Conservation (phyloP, 2,113 vertebrate genomes). For the Hydrochoerus hydrochaeris region DNA sequence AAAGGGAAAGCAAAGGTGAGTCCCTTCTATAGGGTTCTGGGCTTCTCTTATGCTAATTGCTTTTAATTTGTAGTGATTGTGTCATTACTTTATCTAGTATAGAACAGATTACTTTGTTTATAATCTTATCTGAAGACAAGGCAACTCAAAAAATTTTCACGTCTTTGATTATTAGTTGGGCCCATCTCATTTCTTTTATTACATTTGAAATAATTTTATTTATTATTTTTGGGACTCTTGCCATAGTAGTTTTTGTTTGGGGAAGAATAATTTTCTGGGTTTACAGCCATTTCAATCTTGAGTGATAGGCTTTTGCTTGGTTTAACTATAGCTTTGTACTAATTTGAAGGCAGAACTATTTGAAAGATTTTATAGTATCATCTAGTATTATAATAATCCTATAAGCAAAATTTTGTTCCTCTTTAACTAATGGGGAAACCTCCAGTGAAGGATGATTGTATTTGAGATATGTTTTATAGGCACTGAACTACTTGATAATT, state of each 20-base stretch:
- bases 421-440: background rate
- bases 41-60: background rate
- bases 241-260: background rate
- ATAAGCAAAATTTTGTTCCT: background rate
- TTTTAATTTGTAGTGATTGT: background rate
- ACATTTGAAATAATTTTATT: slow-evolving; percentile 48
- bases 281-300: background rate
- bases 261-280: background rate
- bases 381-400: background rate
- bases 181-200: background rate
- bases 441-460: background rate
- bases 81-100: background rate
- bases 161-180: background rate
- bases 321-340: background rate
- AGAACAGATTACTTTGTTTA: background rate
- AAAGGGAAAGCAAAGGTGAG: slow-evolving; percentile 98
- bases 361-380: background rate
- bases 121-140: background rate
- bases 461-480: background rate
- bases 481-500: background rate
- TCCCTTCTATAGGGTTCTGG: background rate
- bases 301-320: background rate
- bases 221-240: background rate
- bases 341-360: background rate
- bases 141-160: background rate